Base-by-base conservation (phyloP, 2,797 vertebrate species). In the Macroramphosus scolopax region DNA sequence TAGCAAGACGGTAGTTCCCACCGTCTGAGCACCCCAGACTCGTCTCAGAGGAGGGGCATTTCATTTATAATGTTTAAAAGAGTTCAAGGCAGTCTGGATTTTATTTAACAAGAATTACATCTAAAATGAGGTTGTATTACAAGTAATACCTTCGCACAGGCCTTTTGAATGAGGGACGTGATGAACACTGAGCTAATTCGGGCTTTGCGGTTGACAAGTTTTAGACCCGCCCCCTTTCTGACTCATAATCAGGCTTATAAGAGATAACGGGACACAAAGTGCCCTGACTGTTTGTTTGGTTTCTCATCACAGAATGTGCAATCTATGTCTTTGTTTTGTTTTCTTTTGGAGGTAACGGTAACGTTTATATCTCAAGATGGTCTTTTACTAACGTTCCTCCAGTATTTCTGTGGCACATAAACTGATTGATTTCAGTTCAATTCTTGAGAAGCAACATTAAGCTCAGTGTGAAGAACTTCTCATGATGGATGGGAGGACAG, bases 301-400 rank as follows among this genome's bases (percentile, higher is more conserved):
- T 63, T 58, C 36, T 50, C 26, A 18, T 58, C 8, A 80, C 91
- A 92, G 71, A 80, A 90, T 85, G 93, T 95, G 93, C 94, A 95
- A 94, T 97, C 82, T 78, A 30, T n/a, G n/a, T 24, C 10, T 54
- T 79, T 84, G 25, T 58, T 47, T 45, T 83, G 83, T 85, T 87
- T 15, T 85, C 85, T 29, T 62, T 69, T 83, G 80, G 87, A 73
- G 16, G 31, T 86, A 77, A 82, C 80, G 84, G 85, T 88, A 64
- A 70, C 40, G 26, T 54, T 56, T 78, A 63, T n/a, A n/a, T n/a
- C n/a, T n/a, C n/a, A n/a, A n/a, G n/a, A n/a, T n/a, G n/a, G 62
- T 53, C 65, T 78, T 71, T 69, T 36, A 51, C 41, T 71, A 53
- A 53, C 39, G 54, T 50, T 66, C 41, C 55, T 68, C 24, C 13